These are phyloP conservation scores for Sarcophaga carnaria DNA, from an alignment of 2,888 invertebrate genomes.

Conservation along the genomic window DNA sequence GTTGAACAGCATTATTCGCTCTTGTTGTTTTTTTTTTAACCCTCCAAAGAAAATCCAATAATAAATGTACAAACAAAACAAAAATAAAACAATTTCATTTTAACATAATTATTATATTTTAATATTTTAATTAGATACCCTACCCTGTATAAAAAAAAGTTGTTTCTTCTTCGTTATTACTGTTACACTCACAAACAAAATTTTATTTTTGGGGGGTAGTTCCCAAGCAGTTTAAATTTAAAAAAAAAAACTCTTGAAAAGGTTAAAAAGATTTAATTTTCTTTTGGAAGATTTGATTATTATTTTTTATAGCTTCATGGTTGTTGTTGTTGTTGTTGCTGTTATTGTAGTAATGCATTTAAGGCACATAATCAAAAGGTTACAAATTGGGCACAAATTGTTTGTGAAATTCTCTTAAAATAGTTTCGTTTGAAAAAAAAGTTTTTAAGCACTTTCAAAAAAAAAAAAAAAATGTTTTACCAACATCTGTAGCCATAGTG, in stretches of 20 bases:
- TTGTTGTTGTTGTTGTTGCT: background rate
- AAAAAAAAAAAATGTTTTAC: background rate
- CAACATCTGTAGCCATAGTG: background rate
- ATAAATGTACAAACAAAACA: background rate
- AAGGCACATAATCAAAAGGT: conserved; percentile 46
- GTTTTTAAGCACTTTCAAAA: conserved; percentile 59
- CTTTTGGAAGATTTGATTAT: background rate
- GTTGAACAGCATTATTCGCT: conserved; percentile 44
- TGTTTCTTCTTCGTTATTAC: background rate
- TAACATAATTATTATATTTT: conserved; percentile 58
- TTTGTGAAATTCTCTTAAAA: conserved; percentile 52
- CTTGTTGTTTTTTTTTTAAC: conserved; percentile 39
- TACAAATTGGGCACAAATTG: conserved; percentile 23
- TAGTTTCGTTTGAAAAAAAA: conserved; percentile 43
- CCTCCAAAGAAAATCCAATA: background rate
- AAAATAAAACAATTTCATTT: conserved; percentile 1
- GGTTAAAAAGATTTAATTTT: conserved; percentile 36
- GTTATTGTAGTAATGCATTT: background rate
- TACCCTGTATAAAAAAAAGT: background rate
- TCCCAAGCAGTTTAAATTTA: no score
- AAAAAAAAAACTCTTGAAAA: background rate
- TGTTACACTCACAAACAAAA: no score
- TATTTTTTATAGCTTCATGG: background rate
- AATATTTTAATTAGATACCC: conserved; percentile 67
- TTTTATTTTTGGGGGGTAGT: no score